phyloP scores from a whole-genome alignment of 2,888 invertebrate genomes.

The Mechanitis messenoides region DNA sequence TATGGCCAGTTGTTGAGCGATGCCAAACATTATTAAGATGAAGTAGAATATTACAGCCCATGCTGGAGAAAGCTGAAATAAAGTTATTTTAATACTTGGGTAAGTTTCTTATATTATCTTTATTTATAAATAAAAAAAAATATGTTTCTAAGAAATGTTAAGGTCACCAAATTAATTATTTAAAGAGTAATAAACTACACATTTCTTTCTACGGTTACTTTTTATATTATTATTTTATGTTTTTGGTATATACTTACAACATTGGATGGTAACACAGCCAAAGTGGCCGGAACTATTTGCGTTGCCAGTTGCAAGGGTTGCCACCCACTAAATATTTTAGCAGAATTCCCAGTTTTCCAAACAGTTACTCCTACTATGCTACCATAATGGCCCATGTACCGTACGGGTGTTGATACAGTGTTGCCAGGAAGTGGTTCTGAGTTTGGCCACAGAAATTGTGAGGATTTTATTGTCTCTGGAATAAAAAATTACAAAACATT shows the following conservation, averaged over 20 bases:
- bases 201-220: too few species aligned
- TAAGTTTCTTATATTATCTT: too few species aligned
- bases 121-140: too few species aligned
- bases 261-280: slow-evolving; percentile 84
- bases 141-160: too few species aligned
- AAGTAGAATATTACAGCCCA: slow-evolving; percentile 93
- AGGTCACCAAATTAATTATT: too few species aligned
- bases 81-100: neutral
- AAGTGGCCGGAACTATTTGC: slow-evolving; percentile 92
- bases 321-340: slow-evolving; percentile 82
- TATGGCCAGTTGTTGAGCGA: slow-evolving; percentile 91
- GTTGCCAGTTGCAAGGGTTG: slow-evolving; percentile 90
- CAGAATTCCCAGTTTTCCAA: slow-evolving; percentile 74
- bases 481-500: slow-evolving; percentile 26
- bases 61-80: slow-evolving; percentile 83
- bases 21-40: slow-evolving; percentile 88
- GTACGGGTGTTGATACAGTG: slow-evolving; percentile 75
- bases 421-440: slow-evolving; percentile 79
- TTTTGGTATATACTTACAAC: slow-evolving; percentile 43
- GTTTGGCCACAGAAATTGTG: slow-evolving; percentile 81
- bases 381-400: slow-evolving; percentile 83
- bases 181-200: too few species aligned
- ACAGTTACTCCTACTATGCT: slow-evolving; percentile 83
- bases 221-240: too few species aligned
- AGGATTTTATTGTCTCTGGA: slow-evolving; percentile 83